Conservation (phyloP, 2,113 vertebrate species). For the Seriola aureovittata region DNA sequence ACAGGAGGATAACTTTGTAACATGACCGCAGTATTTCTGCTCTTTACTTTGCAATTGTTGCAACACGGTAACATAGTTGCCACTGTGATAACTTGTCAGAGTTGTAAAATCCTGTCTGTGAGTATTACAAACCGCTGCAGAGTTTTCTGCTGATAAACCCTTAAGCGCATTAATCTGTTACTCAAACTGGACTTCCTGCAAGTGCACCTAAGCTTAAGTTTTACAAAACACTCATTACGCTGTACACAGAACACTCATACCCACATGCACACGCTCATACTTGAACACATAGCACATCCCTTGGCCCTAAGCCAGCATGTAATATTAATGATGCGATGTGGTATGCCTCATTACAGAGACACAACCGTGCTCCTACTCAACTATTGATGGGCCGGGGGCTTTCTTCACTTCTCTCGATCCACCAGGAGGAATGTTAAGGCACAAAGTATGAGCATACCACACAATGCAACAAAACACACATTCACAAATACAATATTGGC, state of each 20-base stretch:
- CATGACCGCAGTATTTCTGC: background rate
- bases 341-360: constrained; percentile 83
- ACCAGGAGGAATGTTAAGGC: constrained; percentile 68
- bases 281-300: constrained; percentile 63
- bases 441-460: constrained; percentile 49
- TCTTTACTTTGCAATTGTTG: background rate
- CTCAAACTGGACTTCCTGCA: constrained; percentile 3
- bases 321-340: constrained; percentile 85
- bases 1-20: background rate
- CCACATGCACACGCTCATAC: constrained; percentile 46
- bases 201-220: constrained; percentile 13
- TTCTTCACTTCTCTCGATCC: constrained; percentile 69
- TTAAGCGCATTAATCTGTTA: background rate
- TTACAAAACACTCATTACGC: constrained; percentile 54
- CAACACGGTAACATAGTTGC: background rate
- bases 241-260: constrained; percentile 52
- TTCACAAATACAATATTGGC: constrained; percentile 22
- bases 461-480: constrained; percentile 60
- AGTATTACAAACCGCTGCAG: background rate
- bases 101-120: background rate
- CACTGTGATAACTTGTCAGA: background rate
- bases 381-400: constrained; percentile 84
- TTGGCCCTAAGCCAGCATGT: constrained; percentile 74
- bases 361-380: constrained; percentile 79
- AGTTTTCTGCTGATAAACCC: background rate